These are phyloP conservation scores for Heliocidaris tuberculata DNA, from an alignment of 35 echinoderm and acorn worm species.

Conservation along the genomic window DNA sequence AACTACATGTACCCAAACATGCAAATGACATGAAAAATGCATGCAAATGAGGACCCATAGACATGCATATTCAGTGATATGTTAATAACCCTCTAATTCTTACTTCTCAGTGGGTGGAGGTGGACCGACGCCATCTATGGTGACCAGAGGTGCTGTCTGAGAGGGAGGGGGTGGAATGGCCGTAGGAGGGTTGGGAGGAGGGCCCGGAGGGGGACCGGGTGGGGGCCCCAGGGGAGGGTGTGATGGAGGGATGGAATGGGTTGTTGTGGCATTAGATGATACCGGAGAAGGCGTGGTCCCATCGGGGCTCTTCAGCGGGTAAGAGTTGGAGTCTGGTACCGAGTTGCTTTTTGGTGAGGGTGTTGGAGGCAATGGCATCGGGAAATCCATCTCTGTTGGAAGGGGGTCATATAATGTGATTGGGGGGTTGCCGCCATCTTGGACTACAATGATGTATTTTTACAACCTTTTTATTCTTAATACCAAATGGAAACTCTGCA, in stretches of 20 bases:
- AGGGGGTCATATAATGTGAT: neutral
- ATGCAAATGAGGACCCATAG: conserved; percentile 15
- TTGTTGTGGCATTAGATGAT: neutral
- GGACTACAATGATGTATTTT: neutral
- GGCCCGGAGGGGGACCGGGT: neutral
- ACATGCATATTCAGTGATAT: neutral
- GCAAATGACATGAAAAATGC: neutral
- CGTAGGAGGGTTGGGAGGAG: conserved; percentile 19
- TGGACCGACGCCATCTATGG: conserved; percentile 26
- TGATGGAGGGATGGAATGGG: neutral
- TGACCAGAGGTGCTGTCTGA: conserved; percentile 21
- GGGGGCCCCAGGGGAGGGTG: conserved; percentile 24
- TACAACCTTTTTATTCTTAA: neutral
- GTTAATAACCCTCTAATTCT: conserved; percentile 39
- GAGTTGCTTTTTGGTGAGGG: conserved; percentile 32
- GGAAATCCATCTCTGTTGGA: conserved; percentile 40
- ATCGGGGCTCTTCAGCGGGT: conserved; percentile 15
- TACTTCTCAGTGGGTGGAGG: conserved; percentile 39
- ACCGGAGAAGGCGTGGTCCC: neutral
- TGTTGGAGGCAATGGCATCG: neutral
- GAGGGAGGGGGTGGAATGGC: conserved; percentile 16
- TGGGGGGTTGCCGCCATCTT: neutral
- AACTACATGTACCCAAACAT: neutral
- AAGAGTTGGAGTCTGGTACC: neutral
- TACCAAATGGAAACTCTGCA: neutral